phyloP scores from a whole-genome alignment of 1,140 invertebrate species.

The Heliconius hermathena region DNA sequence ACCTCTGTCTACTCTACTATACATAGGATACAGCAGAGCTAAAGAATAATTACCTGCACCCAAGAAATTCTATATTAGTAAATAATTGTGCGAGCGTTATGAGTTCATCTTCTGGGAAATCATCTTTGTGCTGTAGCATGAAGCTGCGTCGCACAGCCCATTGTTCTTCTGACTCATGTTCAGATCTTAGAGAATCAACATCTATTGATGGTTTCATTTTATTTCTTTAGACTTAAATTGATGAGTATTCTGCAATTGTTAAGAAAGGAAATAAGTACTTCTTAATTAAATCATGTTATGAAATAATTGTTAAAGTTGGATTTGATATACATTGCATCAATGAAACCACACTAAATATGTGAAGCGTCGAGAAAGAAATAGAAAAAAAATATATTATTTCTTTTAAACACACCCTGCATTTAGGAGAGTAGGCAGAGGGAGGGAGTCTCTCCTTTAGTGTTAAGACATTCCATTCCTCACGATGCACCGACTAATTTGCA shows the following conservation, averaged over 20 bases:
- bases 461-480: too few relatives aligned
- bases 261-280: not conserved
- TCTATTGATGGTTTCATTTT: conserved; percentile 81
- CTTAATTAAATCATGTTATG: too few relatives aligned
- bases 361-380: too few relatives aligned
- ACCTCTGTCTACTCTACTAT: not conserved
- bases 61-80: conserved; percentile 91
- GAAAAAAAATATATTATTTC: too few relatives aligned
- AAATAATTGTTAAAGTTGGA: too few relatives aligned
- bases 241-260: not conserved
- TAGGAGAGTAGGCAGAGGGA: too few relatives aligned
- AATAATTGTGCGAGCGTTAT: conserved; percentile 91
- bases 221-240: not conserved
- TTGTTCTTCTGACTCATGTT: conserved; percentile 90
- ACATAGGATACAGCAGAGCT: not conserved
- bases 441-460: too few relatives aligned
- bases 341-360: too few relatives aligned
- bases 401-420: too few relatives aligned
- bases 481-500: too few relatives aligned
- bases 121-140: conserved; percentile 86
- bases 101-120: conserved; percentile 87
- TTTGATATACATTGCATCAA: too few relatives aligned
- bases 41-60: conserved; percentile 85
- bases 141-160: conserved; percentile 90
- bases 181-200: conserved; percentile 84